Conservation (phyloP, 2,113 vertebrate species). For the Rhombomys opimus region DNA sequence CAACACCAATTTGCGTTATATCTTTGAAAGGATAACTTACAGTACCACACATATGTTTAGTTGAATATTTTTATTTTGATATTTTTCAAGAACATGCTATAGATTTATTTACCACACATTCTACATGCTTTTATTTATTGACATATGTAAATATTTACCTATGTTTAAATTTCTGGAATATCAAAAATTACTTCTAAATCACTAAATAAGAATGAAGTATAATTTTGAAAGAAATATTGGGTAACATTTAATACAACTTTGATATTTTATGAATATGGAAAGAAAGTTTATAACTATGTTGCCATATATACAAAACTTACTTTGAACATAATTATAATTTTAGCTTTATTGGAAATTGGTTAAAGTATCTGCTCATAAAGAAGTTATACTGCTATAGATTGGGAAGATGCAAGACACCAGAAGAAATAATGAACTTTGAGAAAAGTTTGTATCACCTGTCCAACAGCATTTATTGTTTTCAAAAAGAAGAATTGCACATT, state of each 20-base stretch:
- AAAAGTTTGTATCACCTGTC: background rate
- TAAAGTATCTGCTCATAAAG: background rate
- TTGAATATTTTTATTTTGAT: background rate
- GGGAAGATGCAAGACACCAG: background rate
- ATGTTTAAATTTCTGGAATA: background rate
- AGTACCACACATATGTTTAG: background rate
- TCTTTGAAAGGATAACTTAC: background rate
- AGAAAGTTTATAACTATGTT: background rate
- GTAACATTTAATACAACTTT: background rate
- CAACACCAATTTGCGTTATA: background rate
- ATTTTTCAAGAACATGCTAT: background rate
- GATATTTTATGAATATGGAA: background rate
- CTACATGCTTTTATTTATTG: background rate
- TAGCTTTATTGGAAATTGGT: background rate
- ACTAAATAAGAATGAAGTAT: background rate
- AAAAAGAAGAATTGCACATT: constrained; percentile 44
- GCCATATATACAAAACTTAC: background rate
- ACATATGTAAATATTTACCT: background rate
- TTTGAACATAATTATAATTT: background rate
- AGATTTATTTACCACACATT: background rate
- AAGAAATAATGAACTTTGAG: background rate
- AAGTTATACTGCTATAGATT: background rate
- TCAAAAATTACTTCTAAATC: background rate
- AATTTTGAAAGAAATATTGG: background rate
- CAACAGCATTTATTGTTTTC: constrained; percentile 22